Base-by-base conservation (phyloP, 2,888 invertebrate genomes). In the Siphlonurus alternatus region DNA sequence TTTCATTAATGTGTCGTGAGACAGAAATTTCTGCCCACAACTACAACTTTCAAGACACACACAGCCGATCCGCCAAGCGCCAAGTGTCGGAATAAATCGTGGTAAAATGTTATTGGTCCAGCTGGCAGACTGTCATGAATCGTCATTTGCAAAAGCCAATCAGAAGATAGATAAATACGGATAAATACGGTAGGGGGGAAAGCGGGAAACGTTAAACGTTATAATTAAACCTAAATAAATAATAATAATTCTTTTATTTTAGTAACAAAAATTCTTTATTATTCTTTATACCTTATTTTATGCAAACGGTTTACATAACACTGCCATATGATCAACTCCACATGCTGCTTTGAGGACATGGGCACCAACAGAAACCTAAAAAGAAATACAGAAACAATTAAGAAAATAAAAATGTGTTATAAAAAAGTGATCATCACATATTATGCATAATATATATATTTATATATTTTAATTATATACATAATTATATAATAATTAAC, bases 291-390 rank as follows among this genome's bases (percentile, higher is more conserved):
- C 15, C 15, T 38, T 38, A 38, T 38, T 38, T 73, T 78, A 84
- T 66, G 83, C 76, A 75, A 85, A 87, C 1, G 89, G 85, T 74
- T 82, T 83, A 75, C 90, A 88, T 64, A 93, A 71, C 1, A 88
- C 86, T 64, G 89, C 78, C 23, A 86, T 85, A 72, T 93, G 93
- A 75, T 97, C 96, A 1, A 93, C 86, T 65, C 95, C 92, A 75
- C 90, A 92, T 61, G 80, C 77, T 1, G 92, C 83, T 71, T 87
- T 83, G 51, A 81, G 72, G 0, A 89, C 89, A 72, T 83, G 79
- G 0, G 88, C 92, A 63, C 91, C 90, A 18, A 96, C 76, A 0
- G 88, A 79, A 18, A 83, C 81, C 81, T 82, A 68, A n/a, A 68
- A 70, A 54, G 66, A 53, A 64, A 65, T 64, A 54, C 63, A 65